Conservation (phyloP, 1,140 invertebrate genomes). For the Heliconius himera region DNA sequence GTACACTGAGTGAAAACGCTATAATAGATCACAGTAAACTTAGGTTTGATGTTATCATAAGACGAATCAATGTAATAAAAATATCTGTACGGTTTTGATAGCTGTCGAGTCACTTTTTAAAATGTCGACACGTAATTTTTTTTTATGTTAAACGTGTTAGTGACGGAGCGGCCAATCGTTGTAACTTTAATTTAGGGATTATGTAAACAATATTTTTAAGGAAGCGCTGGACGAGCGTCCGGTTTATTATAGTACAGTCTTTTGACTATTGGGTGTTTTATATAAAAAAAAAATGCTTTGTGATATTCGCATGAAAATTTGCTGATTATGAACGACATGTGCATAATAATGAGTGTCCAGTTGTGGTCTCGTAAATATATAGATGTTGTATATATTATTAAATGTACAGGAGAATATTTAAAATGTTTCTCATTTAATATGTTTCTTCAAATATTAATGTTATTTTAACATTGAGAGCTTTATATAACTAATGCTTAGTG, state of each 20-base stretch:
- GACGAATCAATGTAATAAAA: constrained; percentile 20
- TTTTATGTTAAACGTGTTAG: constrained; percentile 36
- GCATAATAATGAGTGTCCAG: constrained; percentile 10
- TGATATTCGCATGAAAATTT: constrained; percentile 53
- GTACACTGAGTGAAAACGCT: constrained; percentile 28
- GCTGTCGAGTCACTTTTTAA: constrained; percentile 27
- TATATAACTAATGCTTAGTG: constrained; percentile 46
- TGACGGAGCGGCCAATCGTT: constrained; percentile 41
- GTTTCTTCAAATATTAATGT: constrained; percentile 40
- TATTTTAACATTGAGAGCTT: constrained; percentile 47
- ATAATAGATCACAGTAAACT: constrained; percentile 15
- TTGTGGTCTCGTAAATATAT: constrained; percentile 28
- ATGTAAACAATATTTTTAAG: constrained; percentile 38
- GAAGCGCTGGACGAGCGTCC: constrained; percentile 31
- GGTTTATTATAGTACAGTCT: constrained; percentile 49
- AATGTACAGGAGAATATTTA: constrained; percentile 40
- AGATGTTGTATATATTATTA: constrained; percentile 42
- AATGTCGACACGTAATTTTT: constrained; percentile 38
- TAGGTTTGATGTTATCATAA: constrained; percentile 24
- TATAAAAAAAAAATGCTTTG: constrained; percentile 63
- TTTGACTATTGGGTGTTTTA: constrained; percentile 65
- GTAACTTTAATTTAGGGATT: constrained; percentile 33
- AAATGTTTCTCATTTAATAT: constrained; percentile 44
- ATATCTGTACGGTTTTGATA: neutral
- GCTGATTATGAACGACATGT: constrained; percentile 28